A percentile compares a stretch with the other conserved stretches of the same genome.
These are phyloP conservation scores for Danaus plexippus DNA, from an alignment of 1,140 invertebrate genomes.

Conservation along the genomic window DNA sequence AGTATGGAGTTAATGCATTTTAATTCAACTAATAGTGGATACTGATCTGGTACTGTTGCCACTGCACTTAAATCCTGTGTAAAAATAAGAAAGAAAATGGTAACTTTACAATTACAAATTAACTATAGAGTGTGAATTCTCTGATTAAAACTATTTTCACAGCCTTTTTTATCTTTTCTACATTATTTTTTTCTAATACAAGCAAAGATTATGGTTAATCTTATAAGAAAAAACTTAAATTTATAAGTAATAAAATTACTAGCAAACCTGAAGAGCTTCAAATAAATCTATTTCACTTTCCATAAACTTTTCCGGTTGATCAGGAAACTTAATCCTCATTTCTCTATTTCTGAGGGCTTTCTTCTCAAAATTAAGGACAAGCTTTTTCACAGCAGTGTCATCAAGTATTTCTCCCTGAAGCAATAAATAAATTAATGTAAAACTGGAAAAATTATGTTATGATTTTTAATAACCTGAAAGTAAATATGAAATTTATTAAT, in stretches of 20 bases:
- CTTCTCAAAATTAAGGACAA: slow-evolving; percentile 95
- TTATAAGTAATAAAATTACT: neutral
- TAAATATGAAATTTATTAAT: neutral
- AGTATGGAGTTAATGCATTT: slow-evolving; percentile 92
- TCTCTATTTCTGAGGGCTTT: slow-evolving; percentile 95
- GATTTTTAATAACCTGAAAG: neutral
- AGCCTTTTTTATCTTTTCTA: too few species aligned
- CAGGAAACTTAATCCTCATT: slow-evolving; percentile 98
- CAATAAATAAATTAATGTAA: slow-evolving; percentile 1
- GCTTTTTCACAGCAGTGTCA: slow-evolving; percentile 89
- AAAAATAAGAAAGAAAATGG: slow-evolving; percentile 14
- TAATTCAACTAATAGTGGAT: slow-evolving; percentile 91
- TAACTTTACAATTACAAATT: too few species aligned
- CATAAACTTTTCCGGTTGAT: slow-evolving; percentile 99
- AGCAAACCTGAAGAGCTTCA: slow-evolving; percentile 79
- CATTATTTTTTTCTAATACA: too few species aligned
- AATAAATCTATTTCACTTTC: slow-evolving; percentile 98
- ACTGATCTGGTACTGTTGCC: slow-evolving; percentile 95
- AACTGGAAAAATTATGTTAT: slow-evolving; percentile 1
- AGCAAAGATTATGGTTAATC: too few species aligned
- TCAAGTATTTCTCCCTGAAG: slow-evolving; percentile 83
- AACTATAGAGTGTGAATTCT: too few species aligned
- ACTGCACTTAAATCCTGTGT: slow-evolving; percentile 92
- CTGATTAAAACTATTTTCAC: too few species aligned
- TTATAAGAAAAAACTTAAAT: too few species aligned